Evolutionary conservation across 2,888 invertebrate genomes (phyloP).

Genomic region (Neoitamus cyanurus): DNA sequence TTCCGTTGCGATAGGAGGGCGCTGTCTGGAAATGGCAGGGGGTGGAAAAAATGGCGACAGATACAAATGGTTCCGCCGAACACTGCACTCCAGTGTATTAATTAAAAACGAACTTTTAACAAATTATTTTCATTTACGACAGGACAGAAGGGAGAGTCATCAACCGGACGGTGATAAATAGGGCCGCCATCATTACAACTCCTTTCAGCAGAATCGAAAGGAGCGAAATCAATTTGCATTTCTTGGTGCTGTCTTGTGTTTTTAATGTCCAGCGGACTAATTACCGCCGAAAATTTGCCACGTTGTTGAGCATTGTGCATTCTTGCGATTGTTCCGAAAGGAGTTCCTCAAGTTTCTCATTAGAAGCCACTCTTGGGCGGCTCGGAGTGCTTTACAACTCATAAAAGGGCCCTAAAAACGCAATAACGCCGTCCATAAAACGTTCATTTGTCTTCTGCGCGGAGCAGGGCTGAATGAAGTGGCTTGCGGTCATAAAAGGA

Average conservation of each 20-base stretch:
- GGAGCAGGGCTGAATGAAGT: neutral
- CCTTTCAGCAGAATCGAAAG: neutral
- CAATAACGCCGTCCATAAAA: neutral
- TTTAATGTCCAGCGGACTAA: neutral
- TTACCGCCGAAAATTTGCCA: neutral
- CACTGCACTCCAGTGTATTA: neutral
- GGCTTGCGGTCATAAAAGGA: neutral
- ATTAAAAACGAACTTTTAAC: constrained; percentile 28
- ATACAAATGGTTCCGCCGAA: neutral
- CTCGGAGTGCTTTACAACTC: neutral
- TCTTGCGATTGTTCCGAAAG: neutral
- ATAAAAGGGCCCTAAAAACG: neutral
- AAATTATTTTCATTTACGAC: constrained; percentile 35
- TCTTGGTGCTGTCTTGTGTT: neutral
- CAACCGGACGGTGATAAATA: constrained; percentile 19
- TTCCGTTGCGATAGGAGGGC: neutral
- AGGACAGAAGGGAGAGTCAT: neutral
- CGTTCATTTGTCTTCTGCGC: neutral
- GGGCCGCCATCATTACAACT: neutral
- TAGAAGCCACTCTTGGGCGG: neutral
- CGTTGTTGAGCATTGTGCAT: neutral
- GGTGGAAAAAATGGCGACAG: constrained; percentile 24
- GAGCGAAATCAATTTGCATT: neutral
- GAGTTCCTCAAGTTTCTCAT: neutral
- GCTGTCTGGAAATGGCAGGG: neutral